A percentile compares a stretch with the other conserved stretches of the same genome.
These are phyloP conservation scores for Drosophila subobscura DNA, from an alignment of 1,140 invertebrate genomes.

Conservation along the genomic window DNA sequence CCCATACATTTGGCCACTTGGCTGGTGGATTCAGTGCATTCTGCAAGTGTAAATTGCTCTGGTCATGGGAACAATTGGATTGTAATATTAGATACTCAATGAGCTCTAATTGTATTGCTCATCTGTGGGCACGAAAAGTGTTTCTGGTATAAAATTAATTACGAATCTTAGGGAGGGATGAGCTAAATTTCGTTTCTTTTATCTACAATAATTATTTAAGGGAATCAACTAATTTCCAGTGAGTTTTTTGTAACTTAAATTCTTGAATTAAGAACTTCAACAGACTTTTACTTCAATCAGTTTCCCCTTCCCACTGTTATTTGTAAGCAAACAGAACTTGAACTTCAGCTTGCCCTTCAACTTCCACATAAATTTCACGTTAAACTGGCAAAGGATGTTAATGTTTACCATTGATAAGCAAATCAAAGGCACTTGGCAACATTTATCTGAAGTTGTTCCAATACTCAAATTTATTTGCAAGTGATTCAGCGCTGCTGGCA, in stretches of 20 bases:
- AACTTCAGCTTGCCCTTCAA: slow-evolving; percentile 72
- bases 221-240: background rate
- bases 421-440: slow-evolving; percentile 32
- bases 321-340: slow-evolving; percentile 54
- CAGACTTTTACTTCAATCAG: no score
- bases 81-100: slow-evolving; percentile 60
- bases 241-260: no score
- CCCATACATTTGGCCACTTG: slow-evolving; percentile 46
- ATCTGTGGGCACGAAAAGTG: slow-evolving; percentile 6
- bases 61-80: slow-evolving; percentile 76
- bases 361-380: background rate
- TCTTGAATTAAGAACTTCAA: no score
- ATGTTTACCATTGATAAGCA: slow-evolving; percentile 68
- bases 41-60: slow-evolving; percentile 71
- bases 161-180: background rate
- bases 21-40: slow-evolving; percentile 7
- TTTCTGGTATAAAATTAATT: background rate
- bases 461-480: slow-evolving; percentile 56
- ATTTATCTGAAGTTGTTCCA: slow-evolving; percentile 17
- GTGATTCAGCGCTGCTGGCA: slow-evolving; percentile 56
- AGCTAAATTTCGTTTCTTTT: no score
- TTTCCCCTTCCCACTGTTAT: no score
- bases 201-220: background rate
- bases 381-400: slow-evolving; percentile 59
- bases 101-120: slow-evolving; percentile 43